A percentile compares a stretch with the other conserved stretches of the same genome.
phyloP scores from a whole-genome alignment of 2,888 invertebrate species.

The Polydrusus tereticollis region DNA sequence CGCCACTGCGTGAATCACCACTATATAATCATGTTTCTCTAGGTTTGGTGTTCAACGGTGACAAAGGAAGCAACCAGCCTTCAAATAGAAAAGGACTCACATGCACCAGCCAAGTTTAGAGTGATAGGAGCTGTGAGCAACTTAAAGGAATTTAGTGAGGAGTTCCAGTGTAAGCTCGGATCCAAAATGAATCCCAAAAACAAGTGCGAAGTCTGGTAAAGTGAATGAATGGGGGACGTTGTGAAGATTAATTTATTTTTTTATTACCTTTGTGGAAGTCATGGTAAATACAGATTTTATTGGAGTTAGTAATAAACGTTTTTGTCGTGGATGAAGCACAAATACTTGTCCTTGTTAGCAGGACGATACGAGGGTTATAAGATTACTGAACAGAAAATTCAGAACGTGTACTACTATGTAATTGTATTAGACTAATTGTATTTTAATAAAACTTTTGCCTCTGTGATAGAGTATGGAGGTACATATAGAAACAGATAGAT shows the following conservation, averaged over 20 bases:
- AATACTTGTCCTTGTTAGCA: too few species aligned
- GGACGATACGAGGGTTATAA: too few species aligned
- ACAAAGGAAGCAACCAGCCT: conserved; percentile 87
- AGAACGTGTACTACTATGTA: too few species aligned
- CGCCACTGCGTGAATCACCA: too few species aligned
- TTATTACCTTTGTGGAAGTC: background rate
- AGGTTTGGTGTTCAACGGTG: conserved; percentile 87
- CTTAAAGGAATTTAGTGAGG: conserved; percentile 83
- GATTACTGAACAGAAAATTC: too few species aligned
- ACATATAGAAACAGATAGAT: too few species aligned
- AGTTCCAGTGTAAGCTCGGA: conserved; percentile 82
- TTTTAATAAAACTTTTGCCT: too few species aligned
- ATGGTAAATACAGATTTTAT: background rate
- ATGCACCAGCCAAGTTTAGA: conserved; percentile 88
- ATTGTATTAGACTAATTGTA: too few species aligned
- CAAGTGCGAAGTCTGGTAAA: conserved; percentile 92
- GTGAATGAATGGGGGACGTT: background rate
- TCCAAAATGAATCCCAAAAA: conserved; percentile 86
- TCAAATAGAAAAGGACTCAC: conserved; percentile 93
- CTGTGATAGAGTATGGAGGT: too few species aligned
- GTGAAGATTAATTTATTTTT: background rate
- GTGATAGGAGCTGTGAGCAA: conserved; percentile 92
- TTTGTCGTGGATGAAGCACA: too few species aligned
- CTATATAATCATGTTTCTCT: background rate
- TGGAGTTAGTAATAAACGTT: too few species aligned